Conservation (phyloP, 2,113 vertebrate species). For the Tupaia chinensis region DNA sequence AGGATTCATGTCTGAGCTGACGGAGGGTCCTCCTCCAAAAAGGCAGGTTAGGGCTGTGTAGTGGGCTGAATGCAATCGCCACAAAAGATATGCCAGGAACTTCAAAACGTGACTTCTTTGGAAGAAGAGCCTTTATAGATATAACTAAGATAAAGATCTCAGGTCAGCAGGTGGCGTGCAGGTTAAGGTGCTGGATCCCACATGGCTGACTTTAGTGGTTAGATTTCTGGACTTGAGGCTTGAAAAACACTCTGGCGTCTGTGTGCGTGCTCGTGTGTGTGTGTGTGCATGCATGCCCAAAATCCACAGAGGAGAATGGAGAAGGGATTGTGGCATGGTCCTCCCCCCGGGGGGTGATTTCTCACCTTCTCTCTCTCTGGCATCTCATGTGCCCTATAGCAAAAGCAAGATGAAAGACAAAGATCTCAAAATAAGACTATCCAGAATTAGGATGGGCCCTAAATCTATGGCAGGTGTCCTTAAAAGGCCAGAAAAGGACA, state of each 20-base stretch:
- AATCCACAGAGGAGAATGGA: too few species aligned
- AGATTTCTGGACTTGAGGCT: too few species aligned
- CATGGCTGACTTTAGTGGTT: too few species aligned
- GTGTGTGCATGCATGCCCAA: too few species aligned
- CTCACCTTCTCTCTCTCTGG: too few species aligned
- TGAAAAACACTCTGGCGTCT: too few species aligned
- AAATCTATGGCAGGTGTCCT: not conserved
- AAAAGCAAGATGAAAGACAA: not conserved
- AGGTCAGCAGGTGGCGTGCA: not conserved
- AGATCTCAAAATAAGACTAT: not conserved
- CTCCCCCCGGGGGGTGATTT: too few species aligned
- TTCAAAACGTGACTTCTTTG: conserved; percentile 17
- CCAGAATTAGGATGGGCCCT: not conserved
- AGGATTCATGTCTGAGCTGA: not conserved
- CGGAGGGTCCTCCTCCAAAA: not conserved
- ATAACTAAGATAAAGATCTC: not conserved
- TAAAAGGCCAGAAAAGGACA: conserved; percentile 16
- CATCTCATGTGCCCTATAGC: too few species aligned
- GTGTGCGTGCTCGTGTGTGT: too few species aligned
- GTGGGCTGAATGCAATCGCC: not conserved
- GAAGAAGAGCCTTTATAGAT: not conserved
- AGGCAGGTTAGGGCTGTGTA: not conserved
- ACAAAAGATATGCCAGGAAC: not conserved
- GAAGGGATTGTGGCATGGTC: too few species aligned
- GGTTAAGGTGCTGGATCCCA: too few species aligned